Conservation (phyloP, 2,113 vertebrate species). For the Antechinus flavipes region DNA sequence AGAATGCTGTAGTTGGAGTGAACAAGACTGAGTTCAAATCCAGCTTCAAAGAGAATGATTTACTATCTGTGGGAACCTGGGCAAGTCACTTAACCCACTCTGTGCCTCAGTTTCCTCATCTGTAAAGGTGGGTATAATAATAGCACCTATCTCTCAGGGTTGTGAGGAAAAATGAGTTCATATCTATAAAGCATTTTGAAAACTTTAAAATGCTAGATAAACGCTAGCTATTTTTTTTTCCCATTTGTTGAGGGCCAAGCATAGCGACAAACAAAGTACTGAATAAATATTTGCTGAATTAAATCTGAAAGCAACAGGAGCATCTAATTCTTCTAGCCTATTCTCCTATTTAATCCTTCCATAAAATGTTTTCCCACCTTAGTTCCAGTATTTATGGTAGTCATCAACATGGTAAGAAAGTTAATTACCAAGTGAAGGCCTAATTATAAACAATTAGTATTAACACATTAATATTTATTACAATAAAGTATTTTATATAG, state of each 20-base stretch:
- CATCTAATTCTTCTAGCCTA: neutral
- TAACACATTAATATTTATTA: neutral
- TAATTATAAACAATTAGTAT: neutral
- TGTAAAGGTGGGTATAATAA: neutral
- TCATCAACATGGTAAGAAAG: conserved; percentile 5
- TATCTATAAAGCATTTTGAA: neutral
- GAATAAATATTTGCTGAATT: conserved; percentile 29
- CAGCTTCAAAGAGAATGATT: neutral
- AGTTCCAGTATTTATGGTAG: conserved; percentile 20
- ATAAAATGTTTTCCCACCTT: neutral
- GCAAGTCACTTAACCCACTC: neutral
- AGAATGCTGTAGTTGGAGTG: neutral
- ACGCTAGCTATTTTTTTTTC: neutral
- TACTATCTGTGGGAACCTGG: neutral
- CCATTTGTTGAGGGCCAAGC: neutral
- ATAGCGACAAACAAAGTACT: neutral
- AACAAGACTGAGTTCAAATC: neutral
- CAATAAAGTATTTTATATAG: neutral
- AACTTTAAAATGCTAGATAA: neutral
- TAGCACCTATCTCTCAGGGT: neutral
- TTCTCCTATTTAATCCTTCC: neutral
- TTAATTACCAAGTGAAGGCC: neutral
- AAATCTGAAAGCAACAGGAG: conserved; percentile 36
- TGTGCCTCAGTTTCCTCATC: conserved; percentile 4
- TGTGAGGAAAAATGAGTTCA: neutral